Conservation (phyloP, 37 sponge, comb jelly and placozoan genomes). For the Cladorhizidae sp. region DNA sequence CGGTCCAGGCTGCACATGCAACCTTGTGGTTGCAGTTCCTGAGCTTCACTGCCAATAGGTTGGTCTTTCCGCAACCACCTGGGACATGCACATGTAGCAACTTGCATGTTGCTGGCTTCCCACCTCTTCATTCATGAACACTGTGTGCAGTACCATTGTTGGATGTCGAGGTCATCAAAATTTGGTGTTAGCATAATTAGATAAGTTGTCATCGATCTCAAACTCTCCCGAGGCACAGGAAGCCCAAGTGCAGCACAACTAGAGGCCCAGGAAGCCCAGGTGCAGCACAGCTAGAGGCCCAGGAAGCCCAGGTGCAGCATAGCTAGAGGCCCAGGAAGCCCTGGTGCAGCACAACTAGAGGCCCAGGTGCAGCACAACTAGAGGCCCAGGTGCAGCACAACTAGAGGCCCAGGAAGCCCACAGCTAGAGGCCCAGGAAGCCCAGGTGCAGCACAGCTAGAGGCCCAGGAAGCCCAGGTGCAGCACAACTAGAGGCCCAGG, state of each 20-base stretch:
- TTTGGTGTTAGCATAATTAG: neutral
- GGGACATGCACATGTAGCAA: neutral
- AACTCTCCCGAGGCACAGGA: neutral
- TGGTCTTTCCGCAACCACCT: neutral
- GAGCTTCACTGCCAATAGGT: neutral
- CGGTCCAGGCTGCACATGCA: conserved; percentile 3
- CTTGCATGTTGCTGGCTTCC: neutral
- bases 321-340: conserved; percentile 2
- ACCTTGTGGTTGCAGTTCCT: neutral
- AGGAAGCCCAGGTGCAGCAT: neutral
- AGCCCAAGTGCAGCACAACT: neutral
- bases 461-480: too few relatives aligned
- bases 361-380: too few relatives aligned
- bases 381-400: neutral
- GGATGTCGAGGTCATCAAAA: neutral
- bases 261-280: too few relatives aligned
- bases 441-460: neutral
- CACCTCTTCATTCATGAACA: neutral
- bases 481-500: neutral
- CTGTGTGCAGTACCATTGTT: neutral
- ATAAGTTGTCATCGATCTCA: neutral
- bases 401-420: too few relatives aligned
- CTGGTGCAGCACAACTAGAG: neutral
- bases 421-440: neutral
- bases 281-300: neutral